Conservation (phyloP, 2,888 invertebrate species). For the Machimus rusticus region DNA sequence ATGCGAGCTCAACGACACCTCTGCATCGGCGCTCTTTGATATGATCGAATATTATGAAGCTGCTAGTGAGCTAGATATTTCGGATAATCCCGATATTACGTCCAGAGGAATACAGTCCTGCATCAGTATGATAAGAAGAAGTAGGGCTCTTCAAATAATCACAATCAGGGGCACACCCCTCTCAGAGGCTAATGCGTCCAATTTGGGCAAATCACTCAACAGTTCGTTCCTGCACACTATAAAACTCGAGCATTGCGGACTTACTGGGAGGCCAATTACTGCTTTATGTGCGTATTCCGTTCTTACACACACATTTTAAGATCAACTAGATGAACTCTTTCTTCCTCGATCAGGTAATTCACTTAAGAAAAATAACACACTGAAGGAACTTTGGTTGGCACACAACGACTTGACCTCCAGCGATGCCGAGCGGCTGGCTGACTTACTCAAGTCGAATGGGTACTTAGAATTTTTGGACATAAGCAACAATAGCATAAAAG, state of each 20-base stretch:
- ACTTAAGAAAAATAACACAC: conserved; percentile 76
- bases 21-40: conserved; percentile 82
- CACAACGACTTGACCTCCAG: conserved; percentile 78
- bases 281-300: conserved; percentile 70
- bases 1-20: conserved; percentile 63
- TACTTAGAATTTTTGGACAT: conserved; percentile 82
- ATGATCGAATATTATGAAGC: conserved; percentile 94
- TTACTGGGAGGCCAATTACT: conserved; percentile 77
- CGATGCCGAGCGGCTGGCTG: conserved; percentile 81
- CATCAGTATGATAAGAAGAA: conserved; percentile 60
- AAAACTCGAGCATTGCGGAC: conserved; percentile 78
- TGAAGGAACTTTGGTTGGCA: conserved; percentile 82
- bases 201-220: conserved; percentile 76
- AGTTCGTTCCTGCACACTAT: conserved; percentile 76
- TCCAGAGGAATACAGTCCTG: conserved; percentile 86
- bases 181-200: conserved; percentile 66
- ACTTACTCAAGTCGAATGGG: conserved; percentile 76
- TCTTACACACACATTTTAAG: background rate
- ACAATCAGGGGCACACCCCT: conserved; percentile 61
- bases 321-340: background rate
- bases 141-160: conserved; percentile 58
- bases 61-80: conserved; percentile 76
- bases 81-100: conserved; percentile 78
- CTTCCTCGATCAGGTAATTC: conserved; percentile 70
- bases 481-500: conserved; percentile 73